Percentiles rank a stretch among this genome's conserved stretches.
Conservation (phyloP, 2,113 vertebrate genomes). For the Scartelaos histophorus region DNA sequence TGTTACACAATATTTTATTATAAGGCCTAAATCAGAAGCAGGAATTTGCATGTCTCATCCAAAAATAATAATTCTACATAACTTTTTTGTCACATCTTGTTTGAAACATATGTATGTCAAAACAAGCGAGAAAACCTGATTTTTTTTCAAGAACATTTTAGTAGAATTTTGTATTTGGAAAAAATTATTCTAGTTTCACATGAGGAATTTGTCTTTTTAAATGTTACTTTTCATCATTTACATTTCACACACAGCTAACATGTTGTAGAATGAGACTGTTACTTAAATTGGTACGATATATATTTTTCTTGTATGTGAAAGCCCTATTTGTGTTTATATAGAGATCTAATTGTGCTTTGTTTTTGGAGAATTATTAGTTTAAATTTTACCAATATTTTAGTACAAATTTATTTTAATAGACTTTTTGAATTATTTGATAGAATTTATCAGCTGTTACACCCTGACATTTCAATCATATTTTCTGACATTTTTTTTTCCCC, state of each 20-base stretch:
- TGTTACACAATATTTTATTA: neutral
- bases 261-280: conserved; percentile 9
- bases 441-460: conserved; percentile 16
- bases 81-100: neutral
- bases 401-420: neutral
- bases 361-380: conserved; percentile 14
- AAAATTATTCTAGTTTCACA: neutral
- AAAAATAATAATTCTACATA: neutral
- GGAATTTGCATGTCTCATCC: neutral
- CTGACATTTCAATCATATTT: conserved; percentile 28
- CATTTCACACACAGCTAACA: conserved; percentile 1
- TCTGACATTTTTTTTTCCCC: conserved; percentile 23
- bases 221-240: neutral
- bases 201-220: neutral
- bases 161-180: neutral
- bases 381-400: neutral
- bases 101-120: neutral
- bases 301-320: conserved; percentile 1
- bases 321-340: neutral
- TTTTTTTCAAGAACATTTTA: neutral
- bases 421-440: conserved; percentile 8
- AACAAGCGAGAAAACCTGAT: neutral
- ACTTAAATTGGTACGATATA: conserved; percentile 10
- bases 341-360: conserved; percentile 2
- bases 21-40: neutral